Percentiles rank a stretch among this genome's conserved stretches.
Evolutionary conservation across 1,140 invertebrate genomes (phyloP).

Genomic region (Meloidogyne hapla): DNA sequence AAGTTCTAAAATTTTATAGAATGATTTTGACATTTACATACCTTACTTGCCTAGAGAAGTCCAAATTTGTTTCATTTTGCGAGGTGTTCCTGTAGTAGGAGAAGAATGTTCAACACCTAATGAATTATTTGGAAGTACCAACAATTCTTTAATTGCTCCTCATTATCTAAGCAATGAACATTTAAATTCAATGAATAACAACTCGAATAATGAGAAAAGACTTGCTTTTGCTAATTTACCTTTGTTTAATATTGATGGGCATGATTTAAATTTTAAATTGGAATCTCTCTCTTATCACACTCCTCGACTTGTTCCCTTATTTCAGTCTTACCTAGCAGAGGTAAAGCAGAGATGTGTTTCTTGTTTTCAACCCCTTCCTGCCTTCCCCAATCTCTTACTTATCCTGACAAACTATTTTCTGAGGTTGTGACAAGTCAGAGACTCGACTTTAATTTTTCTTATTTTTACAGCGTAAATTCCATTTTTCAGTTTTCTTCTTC

Average conservation of each 20-base stretch:
- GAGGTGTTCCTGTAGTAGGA: constrained; percentile 27
- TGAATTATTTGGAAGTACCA: background rate
- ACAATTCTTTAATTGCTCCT: background rate
- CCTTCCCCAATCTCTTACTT: no score
- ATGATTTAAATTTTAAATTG: background rate
- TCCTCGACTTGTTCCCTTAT: no score
- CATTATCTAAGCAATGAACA: background rate
- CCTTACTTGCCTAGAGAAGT: constrained; percentile 36
- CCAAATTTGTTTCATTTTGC: constrained; percentile 39
- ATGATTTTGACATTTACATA: constrained; percentile 36
- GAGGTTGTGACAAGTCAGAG: no score
- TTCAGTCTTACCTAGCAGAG: no score
- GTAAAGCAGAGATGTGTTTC: background rate
- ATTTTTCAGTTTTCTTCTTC: constrained; percentile 44
- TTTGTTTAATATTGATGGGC: constrained; percentile 42
- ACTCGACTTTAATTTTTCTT: no score
- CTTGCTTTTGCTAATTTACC: constrained; percentile 39
- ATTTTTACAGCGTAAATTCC: background rate
- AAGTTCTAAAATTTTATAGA: constrained; percentile 30
- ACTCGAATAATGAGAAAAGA: constrained; percentile 16
- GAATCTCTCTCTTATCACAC: no score
- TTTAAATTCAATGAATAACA: constrained; percentile 5
- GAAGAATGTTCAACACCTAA: background rate
- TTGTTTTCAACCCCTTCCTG: background rate
- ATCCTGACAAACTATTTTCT: no score